Percentiles rank a stretch among this genome's conserved stretches.
phyloP scores from a whole-genome alignment of 2,888 invertebrate species.

The Drosophila mettleri region DNA sequence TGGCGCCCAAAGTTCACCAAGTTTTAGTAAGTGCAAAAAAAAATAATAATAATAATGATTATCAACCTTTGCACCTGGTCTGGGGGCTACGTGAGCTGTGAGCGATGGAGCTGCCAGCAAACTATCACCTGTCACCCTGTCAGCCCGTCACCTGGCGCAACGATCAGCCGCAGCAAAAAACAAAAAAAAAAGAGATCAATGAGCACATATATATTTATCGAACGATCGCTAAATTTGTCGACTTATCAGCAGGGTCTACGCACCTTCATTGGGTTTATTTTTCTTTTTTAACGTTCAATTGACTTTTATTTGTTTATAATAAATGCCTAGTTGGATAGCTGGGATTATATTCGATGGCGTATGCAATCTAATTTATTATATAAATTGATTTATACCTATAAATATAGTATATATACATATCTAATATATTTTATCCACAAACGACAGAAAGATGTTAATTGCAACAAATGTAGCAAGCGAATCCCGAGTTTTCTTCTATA shows the following conservation, averaged over 20 bases:
- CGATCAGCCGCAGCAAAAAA: constrained; percentile 11
- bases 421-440: constrained; percentile 12
- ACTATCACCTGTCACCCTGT: constrained; percentile 18
- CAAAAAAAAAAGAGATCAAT: constrained; percentile 35
- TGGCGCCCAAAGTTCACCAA: constrained; percentile 15
- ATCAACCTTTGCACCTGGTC: constrained; percentile 2
- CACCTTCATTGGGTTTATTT: background rate
- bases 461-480: background rate
- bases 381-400: background rate
- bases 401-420: background rate
- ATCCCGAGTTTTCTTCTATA: background rate
- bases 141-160: constrained; percentile 10
- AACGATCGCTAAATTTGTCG: constrained; percentile 47
- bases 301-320: constrained; percentile 22
- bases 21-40: background rate
- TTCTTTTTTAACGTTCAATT: constrained; percentile 15
- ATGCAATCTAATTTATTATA: constrained; percentile 15
- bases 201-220: constrained; percentile 56
- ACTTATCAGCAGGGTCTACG: constrained; percentile 37
- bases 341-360: constrained; percentile 15
- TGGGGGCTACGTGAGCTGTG: constrained; percentile 9
- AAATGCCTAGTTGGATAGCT: constrained; percentile 14
- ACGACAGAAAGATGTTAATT: background rate
- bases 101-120: constrained; percentile 30
- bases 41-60: background rate